Evolutionary conservation across 1,140 invertebrate genomes (phyloP), one percentile per base, ranked within the genome.

Genomic region (Saccostrea cuccullata): DNA sequence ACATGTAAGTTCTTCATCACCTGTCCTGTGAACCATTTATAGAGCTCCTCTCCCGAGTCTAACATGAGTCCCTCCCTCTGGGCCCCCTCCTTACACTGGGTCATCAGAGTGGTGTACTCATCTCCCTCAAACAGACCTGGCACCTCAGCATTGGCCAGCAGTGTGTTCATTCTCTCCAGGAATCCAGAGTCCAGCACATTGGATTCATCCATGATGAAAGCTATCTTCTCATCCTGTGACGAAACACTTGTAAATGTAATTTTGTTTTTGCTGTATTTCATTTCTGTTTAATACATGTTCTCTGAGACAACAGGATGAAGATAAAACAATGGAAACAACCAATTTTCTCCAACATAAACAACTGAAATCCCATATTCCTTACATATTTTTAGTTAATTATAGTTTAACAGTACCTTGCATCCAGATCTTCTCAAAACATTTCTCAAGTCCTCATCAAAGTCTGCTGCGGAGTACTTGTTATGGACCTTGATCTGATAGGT

Each of bases 1-100:
- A 99, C 99, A 95, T 99, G 99, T 4, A 99, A 96, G 95, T 99
- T 99, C 90, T 97, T 97, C 98, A 99, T 99, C 30, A 99, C 98
- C 94, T 96, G 96, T 89, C 98, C 97, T 0, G 99, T 99, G 94
- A 99, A 99, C 97, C 97, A 97, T 96, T 99, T 99, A 95, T 99
- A 99, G 2, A 99, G 95, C 95, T 99, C 99, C 94, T 99, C 99
- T 89, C 97, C 98, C 0, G 98, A 99, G 95, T 99, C 99, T 13
- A 99, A 95, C 99, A 99, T 99, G 0, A 99, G 95, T 12, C 99
- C 99, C 96, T 99, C 98, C 83, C 99, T 96, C 93, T 99, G 98
- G 15, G 99, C 98, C 0, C 99, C 99, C 95, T 99, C 99, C 95
- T 99, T 99, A 94, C 99, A 99, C 95, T 99, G 99, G 4, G 98